These are phyloP conservation scores for Parazoanthus darwini DNA, from an alignment of 92 coral and sea anemone genomes.

Conservation along the genomic window DNA sequence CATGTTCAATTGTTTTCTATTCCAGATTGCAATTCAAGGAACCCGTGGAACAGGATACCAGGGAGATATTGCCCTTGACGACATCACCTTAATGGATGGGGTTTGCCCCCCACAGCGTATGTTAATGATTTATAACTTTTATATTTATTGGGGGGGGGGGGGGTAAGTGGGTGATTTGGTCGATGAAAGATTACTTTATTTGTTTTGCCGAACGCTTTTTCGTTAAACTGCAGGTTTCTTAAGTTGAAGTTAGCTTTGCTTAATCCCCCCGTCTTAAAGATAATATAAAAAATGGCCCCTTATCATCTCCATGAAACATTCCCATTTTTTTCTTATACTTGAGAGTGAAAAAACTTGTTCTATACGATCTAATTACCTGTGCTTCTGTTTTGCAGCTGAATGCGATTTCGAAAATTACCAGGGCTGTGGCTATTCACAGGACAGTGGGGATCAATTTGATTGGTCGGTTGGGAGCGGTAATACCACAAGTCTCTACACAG, in stretches of 20 bases:
- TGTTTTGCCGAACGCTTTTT: no score
- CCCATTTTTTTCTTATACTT: not conserved
- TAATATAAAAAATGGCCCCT: no score
- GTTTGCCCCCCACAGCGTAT: conserved; percentile 83
- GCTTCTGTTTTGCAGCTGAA: conserved; percentile 51
- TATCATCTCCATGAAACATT: no score
- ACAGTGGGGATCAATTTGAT: conserved; percentile 85
- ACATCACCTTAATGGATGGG: conserved; percentile 71
- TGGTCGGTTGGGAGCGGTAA: conserved; percentile 88
- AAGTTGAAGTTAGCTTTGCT: no score
- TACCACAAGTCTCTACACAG: conserved; percentile 72
- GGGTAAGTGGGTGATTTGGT: no score
- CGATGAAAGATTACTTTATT: no score
- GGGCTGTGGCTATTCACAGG: conserved; percentile 89
- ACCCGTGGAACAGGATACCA: conserved; percentile 80
- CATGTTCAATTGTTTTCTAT: not conserved
- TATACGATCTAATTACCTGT: not conserved
- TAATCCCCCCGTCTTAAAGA: no score
- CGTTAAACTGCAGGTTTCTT: no score
- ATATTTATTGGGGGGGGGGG: no score
- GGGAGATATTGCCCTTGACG: conserved; percentile 97
- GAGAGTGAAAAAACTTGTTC: not conserved
- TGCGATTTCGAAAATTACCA: conserved; percentile 87
- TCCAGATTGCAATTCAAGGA: conserved; percentile 84
- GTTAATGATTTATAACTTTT: conserved; percentile 13